Evolutionary conservation across 2,113 vertebrate genomes (phyloP).

Genomic region (Turdus rufiventris): DNA sequence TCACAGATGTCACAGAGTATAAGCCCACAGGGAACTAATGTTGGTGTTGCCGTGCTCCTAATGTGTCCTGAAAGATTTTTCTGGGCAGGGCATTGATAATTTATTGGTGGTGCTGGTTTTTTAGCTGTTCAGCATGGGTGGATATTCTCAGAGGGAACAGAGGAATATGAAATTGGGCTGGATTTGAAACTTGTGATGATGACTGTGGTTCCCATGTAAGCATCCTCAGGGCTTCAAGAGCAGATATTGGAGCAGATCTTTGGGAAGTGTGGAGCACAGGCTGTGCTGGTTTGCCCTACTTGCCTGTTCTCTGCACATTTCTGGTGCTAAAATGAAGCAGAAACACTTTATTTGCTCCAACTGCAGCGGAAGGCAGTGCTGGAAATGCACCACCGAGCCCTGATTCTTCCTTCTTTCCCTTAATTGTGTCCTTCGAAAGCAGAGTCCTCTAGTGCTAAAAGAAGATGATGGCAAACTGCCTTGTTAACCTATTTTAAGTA

Average conservation of each 20-base stretch:
- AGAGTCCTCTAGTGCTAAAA: conserved; percentile 43
- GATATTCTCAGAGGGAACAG: not conserved
- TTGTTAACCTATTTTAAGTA: conserved; percentile 68
- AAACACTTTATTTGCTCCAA: not conserved
- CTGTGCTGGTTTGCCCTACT: not conserved
- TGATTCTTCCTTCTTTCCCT: not conserved
- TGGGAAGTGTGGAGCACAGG: not conserved
- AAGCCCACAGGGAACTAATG: not conserved
- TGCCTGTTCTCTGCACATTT: not conserved
- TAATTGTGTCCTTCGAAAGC: conserved; percentile 60
- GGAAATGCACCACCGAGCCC: not conserved
- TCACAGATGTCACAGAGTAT: not conserved
- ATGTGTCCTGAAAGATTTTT: not conserved
- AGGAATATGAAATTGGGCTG: not conserved
- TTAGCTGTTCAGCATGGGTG: not conserved
- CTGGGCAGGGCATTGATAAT: not conserved
- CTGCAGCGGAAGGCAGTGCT: not conserved
- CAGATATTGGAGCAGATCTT: not conserved
- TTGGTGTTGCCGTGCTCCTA: not conserved
- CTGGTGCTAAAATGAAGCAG: not conserved
- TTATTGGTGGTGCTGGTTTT: not conserved
- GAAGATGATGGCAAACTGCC: conserved; percentile 60
- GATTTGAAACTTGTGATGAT: not conserved
- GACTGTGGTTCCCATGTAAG: not conserved
- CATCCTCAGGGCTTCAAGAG: not conserved